Evolutionary conservation across 53 echinoderm and acorn worm species (phyloP), one percentile per base, ranked within the genome.

Genomic region (Paracentrotus lividus): DNA sequence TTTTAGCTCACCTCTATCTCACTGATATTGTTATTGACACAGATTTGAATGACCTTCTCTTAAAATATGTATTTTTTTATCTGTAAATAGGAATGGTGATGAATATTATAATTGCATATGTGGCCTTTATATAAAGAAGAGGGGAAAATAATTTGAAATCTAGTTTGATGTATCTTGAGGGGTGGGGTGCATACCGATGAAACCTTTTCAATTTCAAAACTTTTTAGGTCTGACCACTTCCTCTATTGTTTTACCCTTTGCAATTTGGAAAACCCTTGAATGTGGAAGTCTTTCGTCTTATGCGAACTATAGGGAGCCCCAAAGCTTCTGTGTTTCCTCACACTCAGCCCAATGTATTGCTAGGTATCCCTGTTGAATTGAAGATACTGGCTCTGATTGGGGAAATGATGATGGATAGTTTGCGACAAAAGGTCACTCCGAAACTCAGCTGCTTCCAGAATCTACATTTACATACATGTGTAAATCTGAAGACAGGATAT

Each of bases 351-450:
- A 1, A 26, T 81, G 42, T 47, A 81, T 81, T 10, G 8, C 44
- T 10, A 81, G 81, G 27, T 45, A 81, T 81, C 81, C 44, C 86
- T 56, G 55, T 49, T 55, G 86, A 86, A 56, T 86, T 53, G 86
- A 56, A 86, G 86, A 86, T 33, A 86, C 36, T 8, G 34, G 56
- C 54, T 56, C 27, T 86, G 86, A 86, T 86, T 86, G 86, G 86
- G 86, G 86, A 86, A 86, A 86, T 86, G 86, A 56, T 86, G 86
- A 86, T 86, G 86, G 86, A 86, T 86, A 86, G 86, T 55, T 86
- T 34, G 86, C 86, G 33, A 86, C 54, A 86, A 86, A 86, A 86
- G 86, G 86, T 86, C 86, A 86, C 55, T 86, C 20, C 38, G 47
- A 38, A 81, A 47, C 86, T 86, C 86, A 52, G 86, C 86, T 86